phyloP scores from a whole-genome alignment of 2,797 vertebrate species.

The Kryptolebias ocellatus region DNA sequence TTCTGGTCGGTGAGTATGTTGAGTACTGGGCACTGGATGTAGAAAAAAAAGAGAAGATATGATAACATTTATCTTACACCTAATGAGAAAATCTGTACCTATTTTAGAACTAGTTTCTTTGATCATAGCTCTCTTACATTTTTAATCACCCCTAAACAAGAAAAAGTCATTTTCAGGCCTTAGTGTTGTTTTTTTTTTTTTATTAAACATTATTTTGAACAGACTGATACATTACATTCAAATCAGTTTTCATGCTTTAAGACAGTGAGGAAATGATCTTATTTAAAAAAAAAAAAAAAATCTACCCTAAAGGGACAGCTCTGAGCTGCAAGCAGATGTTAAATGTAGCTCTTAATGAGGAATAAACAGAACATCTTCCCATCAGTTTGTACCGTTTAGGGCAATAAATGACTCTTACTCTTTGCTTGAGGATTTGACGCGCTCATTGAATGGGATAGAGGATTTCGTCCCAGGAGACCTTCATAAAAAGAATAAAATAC shows the following conservation, averaged over 20 bases:
- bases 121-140: too few relatives aligned
- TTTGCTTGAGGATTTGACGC: constrained; percentile 68
- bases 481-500: not conserved
- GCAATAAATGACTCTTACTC: constrained; percentile 52
- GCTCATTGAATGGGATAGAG: constrained; percentile 63
- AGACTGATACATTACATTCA: not conserved
- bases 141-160: too few relatives aligned
- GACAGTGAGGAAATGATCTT: not conserved
- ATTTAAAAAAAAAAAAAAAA: not conserved
- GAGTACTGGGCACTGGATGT: constrained; percentile 58
- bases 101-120: too few relatives aligned
- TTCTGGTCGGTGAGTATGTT: constrained; percentile 62
- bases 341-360: too few relatives aligned
- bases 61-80: not conserved
- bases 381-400: not conserved
- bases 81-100: too few relatives aligned
- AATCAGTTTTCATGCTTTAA: not conserved
- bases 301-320: not conserved
- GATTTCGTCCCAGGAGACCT: constrained; percentile 65
- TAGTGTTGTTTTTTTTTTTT: not conserved
- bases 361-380: too few relatives aligned
- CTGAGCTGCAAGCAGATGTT: too few relatives aligned
- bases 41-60: constrained; percentile 1
- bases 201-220: not conserved
- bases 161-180: not conserved